Evolutionary conservation across 2,888 invertebrate species (phyloP).

Genomic region (Rhingia rostrata): DNA sequence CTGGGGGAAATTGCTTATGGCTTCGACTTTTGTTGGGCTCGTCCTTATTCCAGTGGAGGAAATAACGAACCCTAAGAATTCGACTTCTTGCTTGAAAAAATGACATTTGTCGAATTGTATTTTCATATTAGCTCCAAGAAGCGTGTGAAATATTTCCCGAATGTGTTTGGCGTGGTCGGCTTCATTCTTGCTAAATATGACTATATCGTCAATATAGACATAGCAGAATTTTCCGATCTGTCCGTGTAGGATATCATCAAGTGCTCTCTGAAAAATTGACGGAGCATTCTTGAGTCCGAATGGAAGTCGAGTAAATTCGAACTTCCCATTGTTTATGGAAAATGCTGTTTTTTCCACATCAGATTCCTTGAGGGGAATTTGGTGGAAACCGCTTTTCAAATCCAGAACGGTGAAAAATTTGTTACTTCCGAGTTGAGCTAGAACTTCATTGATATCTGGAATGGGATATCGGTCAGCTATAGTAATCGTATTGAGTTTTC

Average conservation of each 20-base stretch:
- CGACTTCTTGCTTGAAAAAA: slow-evolving; percentile 51
- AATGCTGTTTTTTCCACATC: slow-evolving; percentile 21
- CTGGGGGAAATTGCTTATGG: slow-evolving; percentile 42
- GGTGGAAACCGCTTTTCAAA: slow-evolving; percentile 47
- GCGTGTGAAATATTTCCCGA: slow-evolving; percentile 41
- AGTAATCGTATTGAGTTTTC: slow-evolving; percentile 47
- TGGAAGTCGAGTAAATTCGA: slow-evolving; percentile 44
- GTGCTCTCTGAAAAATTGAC: slow-evolving; percentile 41
- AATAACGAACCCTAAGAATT: slow-evolving; percentile 49
- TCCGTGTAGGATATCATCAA: slow-evolving; percentile 57
- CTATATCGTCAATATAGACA: slow-evolving; percentile 68
- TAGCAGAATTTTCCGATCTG: slow-evolving; percentile 55
- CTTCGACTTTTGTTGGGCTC: slow-evolving; percentile 42
- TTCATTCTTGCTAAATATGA: slow-evolving; percentile 64
- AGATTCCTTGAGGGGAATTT: too few relatives aligned
- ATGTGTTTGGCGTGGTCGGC: slow-evolving; percentile 44
- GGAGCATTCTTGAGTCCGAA: slow-evolving; percentile 43
- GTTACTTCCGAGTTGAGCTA: slow-evolving; percentile 40
- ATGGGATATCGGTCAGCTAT: slow-evolving; percentile 55
- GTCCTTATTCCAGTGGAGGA: slow-evolving; percentile 37
- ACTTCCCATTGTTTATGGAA: slow-evolving; percentile 53
- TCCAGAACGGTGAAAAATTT: slow-evolving; percentile 45
- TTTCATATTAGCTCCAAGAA: slow-evolving; percentile 62
- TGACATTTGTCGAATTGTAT: slow-evolving; percentile 56
- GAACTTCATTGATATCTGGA: slow-evolving; percentile 47